Evolutionary conservation across 35 echinoderm and acorn worm species (phyloP), one percentile per base, ranked within the genome.

Genomic region (Acanthaster planci): DNA sequence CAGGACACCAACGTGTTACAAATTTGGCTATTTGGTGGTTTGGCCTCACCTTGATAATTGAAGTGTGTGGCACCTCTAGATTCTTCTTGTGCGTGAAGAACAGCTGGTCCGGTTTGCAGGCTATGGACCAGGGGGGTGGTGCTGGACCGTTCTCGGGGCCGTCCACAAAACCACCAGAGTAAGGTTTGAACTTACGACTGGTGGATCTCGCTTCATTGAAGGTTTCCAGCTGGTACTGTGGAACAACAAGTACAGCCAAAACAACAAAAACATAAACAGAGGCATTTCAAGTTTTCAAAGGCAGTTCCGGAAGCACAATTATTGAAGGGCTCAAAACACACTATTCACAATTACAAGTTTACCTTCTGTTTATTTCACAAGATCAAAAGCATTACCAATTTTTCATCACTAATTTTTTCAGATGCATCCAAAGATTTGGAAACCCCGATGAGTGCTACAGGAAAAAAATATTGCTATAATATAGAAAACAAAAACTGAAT

Each of bases 21-120:
- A 35, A 68, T 17, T 57, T 14, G 12, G 22, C 55, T n/a, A 57
- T 57, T 12, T n/a, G n/a, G n/a, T n/a, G n/a, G 34, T 26, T 22
- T 76, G 19, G 26, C 17, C 79, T 18, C 82, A 94, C 92, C 83
- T 77, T 86, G 35, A 94, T 44, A 40, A 51, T 26, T 16, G 87
- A 90, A 35, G 92, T 94, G 54, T 94, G 92, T 16, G 92, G 92
- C 1, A 94, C 82, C 37, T 94, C 92, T 8, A 82, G 27, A 1
- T 76, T 47, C 53, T 94, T 86, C 8, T 78, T 82, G 34, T 94
- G 92, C 17, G 84, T 60, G 7, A 77, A 9, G 83, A 90, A 94
- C 50, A 86, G 57, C 15, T 30, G 32, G 27, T 51, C 5, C 21
- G 92, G 82, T 18, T 56, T 26, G 60, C 87, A 86, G 1, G 53